Base-by-base conservation (phyloP, 2,797 vertebrate species). In the Oreonectes daqikongensis region DNA sequence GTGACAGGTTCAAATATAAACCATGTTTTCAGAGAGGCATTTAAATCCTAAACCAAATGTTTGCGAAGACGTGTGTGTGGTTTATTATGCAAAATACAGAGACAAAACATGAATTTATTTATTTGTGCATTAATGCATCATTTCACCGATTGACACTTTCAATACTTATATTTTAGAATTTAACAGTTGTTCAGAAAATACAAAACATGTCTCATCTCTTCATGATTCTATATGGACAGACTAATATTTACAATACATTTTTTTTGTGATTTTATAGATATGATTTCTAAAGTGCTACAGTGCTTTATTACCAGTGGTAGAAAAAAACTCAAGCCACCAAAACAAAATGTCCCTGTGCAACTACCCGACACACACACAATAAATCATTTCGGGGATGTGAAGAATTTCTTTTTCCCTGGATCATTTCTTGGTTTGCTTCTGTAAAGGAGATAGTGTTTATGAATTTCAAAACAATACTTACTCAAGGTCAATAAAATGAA, bases 351-450 rank as follows among this genome's bases (percentile, higher is more conserved):
- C 14, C 20, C 22, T 2, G 9, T 69, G 28, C 17, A 52, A 20
- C n/a, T 5, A 22, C 2, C 30, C 8, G 12, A 7, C 10, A 55
- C 59, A 17, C 9, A 22, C 44, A 44, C 38, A 73, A 2, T 20
- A 46, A 35, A 11, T 91, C 81, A 91, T 72, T 74, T 90, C 32
- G 90, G 91, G 0, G 92, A 90, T 0, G 90, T 88, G 85, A 93
- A 93, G 84, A 93, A 91, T 71, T 81, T 89, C 60, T 76, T 86
- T 0, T 81, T 86, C 12, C 66, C 81, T 0, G 81, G 65, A 42
- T 89, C 86, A 18, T 72, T 65, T 81, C 42, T 84, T 32, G 82
- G 26, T 75, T 88, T 88, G 81, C 75, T 78, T 32, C 90, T 90
- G 75, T 6, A 78, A 79, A 69, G 12, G 40, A 78, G 5, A 28